These are phyloP conservation scores for Strigamia maritima DNA, from an alignment of 2,888 invertebrate genomes.

Conservation along the genomic window DNA sequence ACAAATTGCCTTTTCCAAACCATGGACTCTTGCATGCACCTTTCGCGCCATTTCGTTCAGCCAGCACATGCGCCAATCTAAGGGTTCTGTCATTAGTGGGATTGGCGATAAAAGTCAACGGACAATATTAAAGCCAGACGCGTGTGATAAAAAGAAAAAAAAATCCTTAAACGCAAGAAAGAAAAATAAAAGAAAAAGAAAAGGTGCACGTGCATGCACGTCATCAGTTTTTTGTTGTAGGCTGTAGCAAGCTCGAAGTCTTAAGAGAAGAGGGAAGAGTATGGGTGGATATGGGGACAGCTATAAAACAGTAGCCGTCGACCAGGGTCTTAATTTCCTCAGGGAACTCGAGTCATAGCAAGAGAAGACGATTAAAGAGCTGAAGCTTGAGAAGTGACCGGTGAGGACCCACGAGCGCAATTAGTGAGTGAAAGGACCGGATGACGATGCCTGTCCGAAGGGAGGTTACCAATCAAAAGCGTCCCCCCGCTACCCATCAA, in stretches of 20 bases:
- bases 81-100: background rate
- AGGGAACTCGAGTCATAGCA: background rate
- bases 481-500: background rate
- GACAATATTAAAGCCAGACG: background rate
- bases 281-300: background rate
- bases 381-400: background rate
- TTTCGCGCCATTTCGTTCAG: background rate
- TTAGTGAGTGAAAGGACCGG: background rate
- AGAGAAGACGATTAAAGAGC: background rate
- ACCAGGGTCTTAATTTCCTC: background rate
- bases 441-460: background rate
- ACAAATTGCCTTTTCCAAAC: background rate
- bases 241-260: background rate
- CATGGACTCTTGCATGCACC: background rate
- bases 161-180: background rate
- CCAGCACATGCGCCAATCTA: background rate
- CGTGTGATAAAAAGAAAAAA: background rate
- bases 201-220: background rate
- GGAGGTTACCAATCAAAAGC: background rate
- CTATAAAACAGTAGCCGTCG: background rate
- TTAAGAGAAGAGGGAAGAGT: background rate
- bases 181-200: background rate
- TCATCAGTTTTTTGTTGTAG: background rate
- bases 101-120: constrained; percentile 1
- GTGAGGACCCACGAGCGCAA: background rate